Conservation (phyloP, 2,797 vertebrate genomes). For the Potorous gilbertii region DNA sequence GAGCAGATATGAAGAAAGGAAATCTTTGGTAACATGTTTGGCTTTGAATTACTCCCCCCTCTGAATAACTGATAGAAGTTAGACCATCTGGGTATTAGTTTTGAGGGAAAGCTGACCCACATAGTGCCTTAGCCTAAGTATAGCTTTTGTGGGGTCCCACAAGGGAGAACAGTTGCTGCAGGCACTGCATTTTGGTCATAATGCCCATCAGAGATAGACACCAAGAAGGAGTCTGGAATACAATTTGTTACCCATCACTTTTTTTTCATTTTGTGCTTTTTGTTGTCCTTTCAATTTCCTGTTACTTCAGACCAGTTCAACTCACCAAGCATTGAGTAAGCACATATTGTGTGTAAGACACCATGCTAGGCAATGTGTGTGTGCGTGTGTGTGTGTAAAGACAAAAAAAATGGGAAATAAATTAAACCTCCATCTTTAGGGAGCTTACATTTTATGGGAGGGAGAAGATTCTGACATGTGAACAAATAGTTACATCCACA, state of each 20-base stretch:
- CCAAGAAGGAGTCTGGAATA: background rate
- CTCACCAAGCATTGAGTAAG: background rate
- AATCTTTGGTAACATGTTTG: background rate
- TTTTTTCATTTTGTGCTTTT: background rate
- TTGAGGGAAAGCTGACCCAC: background rate
- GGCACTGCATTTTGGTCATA: background rate
- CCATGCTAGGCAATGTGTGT: background rate
- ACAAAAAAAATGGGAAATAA: background rate
- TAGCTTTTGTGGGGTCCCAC: background rate
- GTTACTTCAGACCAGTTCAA: background rate
- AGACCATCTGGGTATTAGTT: background rate
- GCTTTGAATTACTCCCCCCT: background rate
- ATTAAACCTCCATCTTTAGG: background rate
- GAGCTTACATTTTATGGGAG: background rate
- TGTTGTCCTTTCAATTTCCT: background rate
- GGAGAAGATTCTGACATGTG: background rate
- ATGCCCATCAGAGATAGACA: background rate
- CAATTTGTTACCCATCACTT: background rate
- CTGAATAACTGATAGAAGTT: background rate
- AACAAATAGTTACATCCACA: background rate
- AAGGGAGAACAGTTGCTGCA: background rate
- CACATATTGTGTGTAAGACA: background rate
- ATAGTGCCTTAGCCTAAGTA: background rate
- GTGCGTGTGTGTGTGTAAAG: background rate
- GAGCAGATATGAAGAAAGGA: background rate